A percentile compares a stretch with the other conserved stretches of the same genome.
Evolutionary conservation across 2,888 invertebrate species (phyloP).

Genomic region (Lordiphosa andalusiaca): DNA sequence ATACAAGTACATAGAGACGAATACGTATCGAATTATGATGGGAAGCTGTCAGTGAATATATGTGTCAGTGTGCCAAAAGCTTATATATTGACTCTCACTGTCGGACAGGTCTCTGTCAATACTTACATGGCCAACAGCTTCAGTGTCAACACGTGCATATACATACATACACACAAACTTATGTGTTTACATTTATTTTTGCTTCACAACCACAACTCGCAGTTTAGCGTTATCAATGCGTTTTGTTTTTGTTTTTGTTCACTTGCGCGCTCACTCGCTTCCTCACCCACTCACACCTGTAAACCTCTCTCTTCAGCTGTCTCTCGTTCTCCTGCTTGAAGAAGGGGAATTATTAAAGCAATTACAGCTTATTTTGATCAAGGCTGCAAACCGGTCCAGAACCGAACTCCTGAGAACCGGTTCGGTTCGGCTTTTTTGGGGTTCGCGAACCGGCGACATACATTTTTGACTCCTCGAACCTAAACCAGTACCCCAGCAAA

Average conservation of each 20-base stretch:
- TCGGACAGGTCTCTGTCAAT: conserved; percentile 16
- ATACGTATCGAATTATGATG: background rate
- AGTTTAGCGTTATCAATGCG: conserved; percentile 23
- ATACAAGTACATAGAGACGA: conserved; percentile 7
- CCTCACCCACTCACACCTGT: conserved; percentile 15
- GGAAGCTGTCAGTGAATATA: conserved; percentile 19
- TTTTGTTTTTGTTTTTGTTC: conserved; percentile 30
- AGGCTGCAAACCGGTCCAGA: too few relatives aligned
- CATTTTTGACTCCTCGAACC: too few relatives aligned
- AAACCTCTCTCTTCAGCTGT: conserved; percentile 3
- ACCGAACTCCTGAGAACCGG: too few relatives aligned
- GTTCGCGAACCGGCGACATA: too few relatives aligned
- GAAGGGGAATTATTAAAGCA: too few relatives aligned
- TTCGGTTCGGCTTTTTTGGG: too few relatives aligned
- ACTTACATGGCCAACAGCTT: conserved; percentile 18
- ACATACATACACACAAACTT: conserved; percentile 4
- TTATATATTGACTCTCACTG: conserved; percentile 16
- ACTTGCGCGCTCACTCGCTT: conserved; percentile 30
- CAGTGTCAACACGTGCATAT: conserved; percentile 30
- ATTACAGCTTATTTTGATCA: conserved; percentile 4
- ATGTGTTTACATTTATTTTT: conserved; percentile 35
- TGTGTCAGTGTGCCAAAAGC: conserved; percentile 66
- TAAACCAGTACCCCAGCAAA: too few relatives aligned
- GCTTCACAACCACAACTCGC: too few relatives aligned
- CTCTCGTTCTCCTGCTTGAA: background rate